Percentiles rank a stretch among this genome's conserved stretches.
These are phyloP conservation scores for Pseudocheirus occidentalis DNA, from an alignment of 2,797 vertebrate species.

Conservation along the genomic window DNA sequence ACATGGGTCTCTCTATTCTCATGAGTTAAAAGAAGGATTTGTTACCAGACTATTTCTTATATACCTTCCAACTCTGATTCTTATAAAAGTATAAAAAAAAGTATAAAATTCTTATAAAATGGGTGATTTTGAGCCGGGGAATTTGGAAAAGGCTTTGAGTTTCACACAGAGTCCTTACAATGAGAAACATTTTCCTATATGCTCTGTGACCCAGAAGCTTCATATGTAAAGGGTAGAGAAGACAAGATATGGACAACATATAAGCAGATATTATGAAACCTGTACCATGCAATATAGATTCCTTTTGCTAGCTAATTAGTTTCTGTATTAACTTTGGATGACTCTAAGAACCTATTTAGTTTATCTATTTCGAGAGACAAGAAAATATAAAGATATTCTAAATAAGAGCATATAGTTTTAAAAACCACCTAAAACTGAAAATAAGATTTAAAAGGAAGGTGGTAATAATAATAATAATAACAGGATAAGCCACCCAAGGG, in stretches of 20 bases:
- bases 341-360: neutral
- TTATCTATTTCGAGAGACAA: conserved; percentile 19
- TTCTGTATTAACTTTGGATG: neutral
- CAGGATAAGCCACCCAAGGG: neutral
- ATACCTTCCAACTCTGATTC: neutral
- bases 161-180: neutral
- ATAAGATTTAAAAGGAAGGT: neutral
- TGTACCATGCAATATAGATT: neutral
- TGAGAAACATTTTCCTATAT: neutral
- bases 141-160: neutral
- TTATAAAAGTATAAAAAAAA: too few relatives aligned
- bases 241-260: neutral
- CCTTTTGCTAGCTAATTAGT: neutral
- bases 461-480: neutral
- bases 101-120: too few relatives aligned
- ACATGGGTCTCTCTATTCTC: neutral
- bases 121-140: neutral
- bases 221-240: neutral
- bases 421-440: conserved; percentile 16
- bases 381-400: conserved; percentile 43
- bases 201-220: neutral
- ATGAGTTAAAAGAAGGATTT: neutral
- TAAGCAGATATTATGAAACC: neutral
- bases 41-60: neutral
- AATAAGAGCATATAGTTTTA: conserved; percentile 47